These are phyloP conservation scores for Neocloeon triangulifer DNA, from an alignment of 1,140 invertebrate species.

Conservation along the genomic window DNA sequence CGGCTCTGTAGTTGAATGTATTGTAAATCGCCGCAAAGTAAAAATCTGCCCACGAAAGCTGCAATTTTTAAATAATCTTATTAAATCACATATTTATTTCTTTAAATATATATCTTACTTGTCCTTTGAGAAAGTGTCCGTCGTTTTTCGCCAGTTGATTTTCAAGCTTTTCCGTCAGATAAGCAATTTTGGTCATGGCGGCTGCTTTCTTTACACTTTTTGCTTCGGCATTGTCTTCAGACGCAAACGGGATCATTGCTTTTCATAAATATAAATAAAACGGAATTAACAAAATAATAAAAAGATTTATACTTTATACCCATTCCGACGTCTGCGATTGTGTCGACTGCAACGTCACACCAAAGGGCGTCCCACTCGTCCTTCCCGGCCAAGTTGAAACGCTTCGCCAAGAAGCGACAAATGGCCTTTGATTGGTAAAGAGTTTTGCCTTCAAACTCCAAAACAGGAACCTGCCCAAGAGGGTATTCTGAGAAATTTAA, in stretches of 20 bases:
- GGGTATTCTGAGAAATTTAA: conserved; percentile 12
- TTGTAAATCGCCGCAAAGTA: conserved; percentile 14
- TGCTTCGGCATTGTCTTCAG: too few relatives aligned
- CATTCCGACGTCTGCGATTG: conserved; percentile 13
- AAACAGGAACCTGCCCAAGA: conserved; percentile 14
- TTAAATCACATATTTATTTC: too few relatives aligned
- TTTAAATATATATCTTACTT: conserved; percentile 17
- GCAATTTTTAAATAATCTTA: too few relatives aligned
- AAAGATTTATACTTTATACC: too few relatives aligned
- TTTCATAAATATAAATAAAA: too few relatives aligned
- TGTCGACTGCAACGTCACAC: conserved; percentile 12
- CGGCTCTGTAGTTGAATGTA: conserved; percentile 12
- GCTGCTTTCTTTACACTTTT: too few relatives aligned
- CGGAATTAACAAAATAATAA: too few relatives aligned
- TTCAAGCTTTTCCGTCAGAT: conserved; percentile 28
- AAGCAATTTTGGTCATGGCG: too few relatives aligned
- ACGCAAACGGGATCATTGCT: too few relatives aligned
- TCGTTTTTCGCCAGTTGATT: conserved; percentile 19
- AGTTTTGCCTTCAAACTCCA: conserved; percentile 15
- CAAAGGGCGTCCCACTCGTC: conserved; percentile 12
- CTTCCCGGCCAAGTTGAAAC: conserved; percentile 12
- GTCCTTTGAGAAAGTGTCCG: conserved; percentile 21
- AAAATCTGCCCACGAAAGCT: conserved; percentile 20
- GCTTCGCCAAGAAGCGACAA: conserved; percentile 15
- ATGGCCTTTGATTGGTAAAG: conserved; percentile 15